These are phyloP conservation scores for Stenotaenia linearis DNA, from an alignment of 2,888 invertebrate genomes.

Conservation along the genomic window DNA sequence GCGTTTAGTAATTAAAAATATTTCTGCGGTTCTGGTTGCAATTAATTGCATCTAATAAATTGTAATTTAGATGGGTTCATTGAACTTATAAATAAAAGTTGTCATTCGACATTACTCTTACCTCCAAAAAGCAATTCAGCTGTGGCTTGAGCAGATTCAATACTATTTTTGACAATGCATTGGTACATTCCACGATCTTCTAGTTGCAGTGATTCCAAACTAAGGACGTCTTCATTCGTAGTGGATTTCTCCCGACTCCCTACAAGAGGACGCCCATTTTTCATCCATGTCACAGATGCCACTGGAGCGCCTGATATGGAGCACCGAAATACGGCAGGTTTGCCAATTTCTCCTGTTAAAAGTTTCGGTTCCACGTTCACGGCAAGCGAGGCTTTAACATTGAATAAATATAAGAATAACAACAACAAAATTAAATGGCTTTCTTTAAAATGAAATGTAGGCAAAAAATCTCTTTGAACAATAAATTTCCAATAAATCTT, in stretches of 20 bases:
- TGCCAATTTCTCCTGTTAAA: conserved; percentile 44
- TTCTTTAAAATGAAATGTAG: too few species aligned
- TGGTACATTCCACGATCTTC: conserved; percentile 33
- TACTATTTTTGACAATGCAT: conserved; percentile 40
- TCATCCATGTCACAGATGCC: conserved; percentile 45
- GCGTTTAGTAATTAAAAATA: conserved; percentile 33
- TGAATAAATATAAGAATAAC: not conserved
- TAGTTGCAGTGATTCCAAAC: conserved; percentile 28
- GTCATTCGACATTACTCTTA: conserved; percentile 36
- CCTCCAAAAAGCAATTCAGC: conserved; percentile 46
- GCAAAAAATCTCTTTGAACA: too few species aligned
- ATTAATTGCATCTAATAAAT: not conserved
- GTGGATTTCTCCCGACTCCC: conserved; percentile 32
- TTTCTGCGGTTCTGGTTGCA: not conserved
- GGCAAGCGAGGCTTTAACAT: conserved; percentile 28
- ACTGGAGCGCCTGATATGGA: conserved; percentile 46
- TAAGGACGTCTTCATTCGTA: conserved; percentile 30
- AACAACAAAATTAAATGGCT: not conserved
- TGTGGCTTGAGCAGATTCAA: conserved; percentile 43
- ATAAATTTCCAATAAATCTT: too few species aligned
- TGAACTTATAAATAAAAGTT: not conserved
- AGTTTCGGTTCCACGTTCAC: conserved; percentile 26
- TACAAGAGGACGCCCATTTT: conserved; percentile 43
- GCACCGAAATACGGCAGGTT: conserved; percentile 47
- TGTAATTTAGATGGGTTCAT: not conserved